A percentile compares a stretch with the other conserved stretches of the same genome.
Conservation (phyloP, 2,888 invertebrate genomes). For the Muscina levida region DNA sequence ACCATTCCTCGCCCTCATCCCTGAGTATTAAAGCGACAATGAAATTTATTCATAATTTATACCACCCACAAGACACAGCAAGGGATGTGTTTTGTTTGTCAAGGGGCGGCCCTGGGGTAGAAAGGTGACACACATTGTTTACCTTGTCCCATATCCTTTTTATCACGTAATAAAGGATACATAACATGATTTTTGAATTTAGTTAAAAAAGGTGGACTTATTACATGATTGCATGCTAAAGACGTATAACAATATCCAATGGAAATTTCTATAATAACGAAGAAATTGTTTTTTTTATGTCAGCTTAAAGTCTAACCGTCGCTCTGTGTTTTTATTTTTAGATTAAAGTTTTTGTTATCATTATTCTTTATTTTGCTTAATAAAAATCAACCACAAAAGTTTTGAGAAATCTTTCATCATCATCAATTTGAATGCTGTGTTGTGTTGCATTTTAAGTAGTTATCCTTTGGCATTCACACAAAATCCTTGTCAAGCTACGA, state of each 20-base stretch:
- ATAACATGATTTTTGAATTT: constrained; percentile 20
- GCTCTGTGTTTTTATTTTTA: too few species aligned
- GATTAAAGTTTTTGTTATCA: not conserved
- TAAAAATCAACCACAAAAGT: not conserved
- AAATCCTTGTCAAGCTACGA: too few species aligned
- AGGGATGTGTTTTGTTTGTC: too few species aligned
- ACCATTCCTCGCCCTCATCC: not conserved
- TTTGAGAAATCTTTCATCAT: constrained; percentile 1
- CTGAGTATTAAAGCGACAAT: constrained; percentile 23
- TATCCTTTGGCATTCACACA: not conserved
- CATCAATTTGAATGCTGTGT: constrained; percentile 32
- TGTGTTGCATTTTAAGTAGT: constrained; percentile 56
- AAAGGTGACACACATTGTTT: too few species aligned
- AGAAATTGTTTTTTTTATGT: too few species aligned
- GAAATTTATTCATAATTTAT: constrained; percentile 57
- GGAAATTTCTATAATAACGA: not conserved
- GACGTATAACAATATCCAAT: not conserved
- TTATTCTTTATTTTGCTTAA: not conserved
- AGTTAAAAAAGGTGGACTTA: constrained; percentile 21
- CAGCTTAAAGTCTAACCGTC: too few species aligned
- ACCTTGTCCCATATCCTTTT: too few species aligned
- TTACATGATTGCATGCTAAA: constrained; percentile 16
- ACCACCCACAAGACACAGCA: not conserved
- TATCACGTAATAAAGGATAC: too few species aligned
- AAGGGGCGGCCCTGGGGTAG: too few species aligned